Evolutionary conservation across 2,113 vertebrate species (phyloP).

Genomic region (Otus sunia): DNA sequence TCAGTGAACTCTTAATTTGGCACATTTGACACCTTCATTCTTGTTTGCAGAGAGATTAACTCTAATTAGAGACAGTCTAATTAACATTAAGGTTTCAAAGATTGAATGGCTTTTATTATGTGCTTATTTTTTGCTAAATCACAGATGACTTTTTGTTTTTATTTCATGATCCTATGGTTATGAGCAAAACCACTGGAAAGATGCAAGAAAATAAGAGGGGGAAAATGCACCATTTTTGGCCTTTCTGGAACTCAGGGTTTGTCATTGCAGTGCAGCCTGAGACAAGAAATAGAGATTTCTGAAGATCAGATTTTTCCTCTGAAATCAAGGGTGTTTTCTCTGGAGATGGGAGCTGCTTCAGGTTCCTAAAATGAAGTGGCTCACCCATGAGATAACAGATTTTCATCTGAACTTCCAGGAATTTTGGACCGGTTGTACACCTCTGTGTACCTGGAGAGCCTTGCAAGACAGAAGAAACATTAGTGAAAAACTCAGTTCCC

Average conservation of each 20-base stretch:
- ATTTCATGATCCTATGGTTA: neutral
- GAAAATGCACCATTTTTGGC: neutral
- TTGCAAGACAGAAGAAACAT: neutral
- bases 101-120: neutral
- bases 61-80: conserved; percentile 29
- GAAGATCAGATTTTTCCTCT: neutral
- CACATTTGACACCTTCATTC: neutral
- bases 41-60: conserved; percentile 30
- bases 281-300: neutral
- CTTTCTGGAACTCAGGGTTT: neutral
- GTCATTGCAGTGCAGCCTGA: neutral
- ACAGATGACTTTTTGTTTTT: neutral
- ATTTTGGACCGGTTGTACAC: accelerated
- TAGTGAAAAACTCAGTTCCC: neutral
- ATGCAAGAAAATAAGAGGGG: neutral
- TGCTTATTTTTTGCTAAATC: neutral
- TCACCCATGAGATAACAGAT: neutral
- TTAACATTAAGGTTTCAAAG: neutral
- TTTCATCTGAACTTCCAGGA: neutral
- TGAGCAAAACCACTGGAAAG: neutral
- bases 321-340: neutral
- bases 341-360: neutral
- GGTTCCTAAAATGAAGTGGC: neutral
- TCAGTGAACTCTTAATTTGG: neutral
- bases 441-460: neutral